These are phyloP conservation scores for Pongo abelii DNA, from an alignment of 2,113 vertebrate genomes.

Conservation along the genomic window DNA sequence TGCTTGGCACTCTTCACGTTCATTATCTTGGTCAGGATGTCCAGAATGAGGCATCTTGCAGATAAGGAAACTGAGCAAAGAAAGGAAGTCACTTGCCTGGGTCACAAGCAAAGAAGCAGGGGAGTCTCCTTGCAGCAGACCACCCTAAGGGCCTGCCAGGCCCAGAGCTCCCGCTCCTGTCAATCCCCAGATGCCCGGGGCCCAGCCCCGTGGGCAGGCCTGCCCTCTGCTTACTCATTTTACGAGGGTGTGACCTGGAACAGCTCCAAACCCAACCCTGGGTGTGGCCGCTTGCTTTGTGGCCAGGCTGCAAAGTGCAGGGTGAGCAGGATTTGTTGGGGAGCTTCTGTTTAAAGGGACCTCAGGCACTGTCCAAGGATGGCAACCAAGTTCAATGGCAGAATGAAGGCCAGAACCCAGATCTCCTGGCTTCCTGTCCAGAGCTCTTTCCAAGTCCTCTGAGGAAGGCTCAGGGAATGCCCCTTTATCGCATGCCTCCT, in stretches of 20 bases:
- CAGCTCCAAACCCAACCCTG: constrained; percentile 65
- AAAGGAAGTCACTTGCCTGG: constrained; percentile 13
- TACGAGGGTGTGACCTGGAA: constrained; percentile 69
- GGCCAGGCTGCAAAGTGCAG: constrained; percentile 70
- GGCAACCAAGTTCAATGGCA: not conserved
- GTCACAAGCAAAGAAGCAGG: not conserved
- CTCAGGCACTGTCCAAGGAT: not conserved
- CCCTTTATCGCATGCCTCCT: not conserved
- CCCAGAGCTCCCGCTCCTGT: not conserved
- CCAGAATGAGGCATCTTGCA: not conserved
- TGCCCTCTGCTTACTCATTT: constrained; percentile 70
- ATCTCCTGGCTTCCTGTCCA: not conserved
- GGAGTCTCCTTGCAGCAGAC: constrained; percentile 7
- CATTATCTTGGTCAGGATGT: constrained; percentile 14
- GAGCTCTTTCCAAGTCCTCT: not conserved
- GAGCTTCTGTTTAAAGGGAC: constrained; percentile 49
- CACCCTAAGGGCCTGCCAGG: not conserved
- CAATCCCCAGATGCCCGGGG: not conserved
- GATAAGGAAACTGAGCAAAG: constrained; percentile 38
- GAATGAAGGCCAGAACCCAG: not conserved
- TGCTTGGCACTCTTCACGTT: constrained; percentile 27
- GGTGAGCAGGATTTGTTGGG: constrained; percentile 68
- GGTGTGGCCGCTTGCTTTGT: constrained; percentile 72
- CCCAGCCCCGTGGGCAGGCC: not conserved
- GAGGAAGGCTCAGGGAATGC: not conserved